Base-by-base conservation (phyloP, 92 coral and sea anemone genomes). In the Zoanthus sansibaricus region DNA sequence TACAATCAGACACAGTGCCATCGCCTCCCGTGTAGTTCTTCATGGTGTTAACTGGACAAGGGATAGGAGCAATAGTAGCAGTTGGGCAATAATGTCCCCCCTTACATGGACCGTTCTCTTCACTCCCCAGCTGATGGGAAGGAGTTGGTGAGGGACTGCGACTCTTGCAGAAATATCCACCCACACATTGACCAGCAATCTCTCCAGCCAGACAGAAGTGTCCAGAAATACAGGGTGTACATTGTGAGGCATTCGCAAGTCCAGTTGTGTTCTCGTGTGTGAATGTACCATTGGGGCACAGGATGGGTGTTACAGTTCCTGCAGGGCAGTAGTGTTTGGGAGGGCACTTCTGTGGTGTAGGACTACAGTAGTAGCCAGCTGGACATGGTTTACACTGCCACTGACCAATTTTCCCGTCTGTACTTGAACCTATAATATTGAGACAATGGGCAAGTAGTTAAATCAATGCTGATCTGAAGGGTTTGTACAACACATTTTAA, bases 151-250 rank as follows among this genome's bases (percentile, higher is more conserved):
- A 95, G n/a, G 99, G 99, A 33, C 99, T 97, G 2, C 98, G 89
- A 88, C 98, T 92, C 91, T 97, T 95, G 82, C 99, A 97, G 90
- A 79, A 97, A 73, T 92, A 97, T 5, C 99, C 99, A 16, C 97
- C 98, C 83, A 90, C 90, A 62, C 99, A 97, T 6, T 90, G 92
- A 18, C 93, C 94, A 20, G 91, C 86, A 3, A 97, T 77, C 77
- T 83, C 87, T 25, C 99, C 99, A 13, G 94, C 92, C 21, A 98
- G 94, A 82, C 99, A 97, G 78, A 93, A 97, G 71, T 87, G 88
- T 0, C 99, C 99, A 25, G 94, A 84, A 62, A 93, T 78, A 78
- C 99, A 97, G 4, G 98, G 96, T 46, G 91, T 82, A 51, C 99
- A 97, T 88, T 97, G 93, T 14, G 88, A 85, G 8, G 94, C 93